These are phyloP conservation scores for Pseudopleuronectes americanus DNA, from an alignment of 2,797 vertebrate genomes.

Conservation along the genomic window DNA sequence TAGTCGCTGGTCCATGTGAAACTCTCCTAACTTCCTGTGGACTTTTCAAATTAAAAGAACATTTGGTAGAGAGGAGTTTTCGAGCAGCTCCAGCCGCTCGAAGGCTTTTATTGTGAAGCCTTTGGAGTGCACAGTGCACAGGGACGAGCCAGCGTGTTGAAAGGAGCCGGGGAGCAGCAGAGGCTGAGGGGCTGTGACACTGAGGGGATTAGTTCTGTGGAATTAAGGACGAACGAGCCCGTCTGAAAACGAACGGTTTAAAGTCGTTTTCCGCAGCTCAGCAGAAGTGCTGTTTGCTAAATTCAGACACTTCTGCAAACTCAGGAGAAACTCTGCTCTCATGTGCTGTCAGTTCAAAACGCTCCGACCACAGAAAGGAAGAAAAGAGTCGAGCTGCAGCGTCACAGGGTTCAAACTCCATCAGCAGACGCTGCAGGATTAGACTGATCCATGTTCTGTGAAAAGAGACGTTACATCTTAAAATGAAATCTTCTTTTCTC, in stretches of 20 bases:
- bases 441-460: no score
- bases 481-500: no score
- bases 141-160: not conserved
- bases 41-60: slow-evolving; percentile 11
- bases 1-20: no score
- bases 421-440: no score
- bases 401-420: no score
- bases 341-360: no score
- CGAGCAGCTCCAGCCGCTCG: not conserved
- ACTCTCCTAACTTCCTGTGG: not conserved
- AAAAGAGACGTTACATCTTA: no score
- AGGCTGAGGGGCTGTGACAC: not conserved
- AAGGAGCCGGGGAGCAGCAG: not conserved
- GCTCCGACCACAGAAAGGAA: no score
- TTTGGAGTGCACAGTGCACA: not conserved
- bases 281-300: not conserved
- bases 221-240: not conserved
- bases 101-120: slow-evolving; percentile 23
- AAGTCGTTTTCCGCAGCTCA: slow-evolving; percentile 3
- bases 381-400: no score
- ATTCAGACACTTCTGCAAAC: slow-evolving; percentile 39
- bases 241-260: not conserved
- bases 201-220: slow-evolving; percentile 44
- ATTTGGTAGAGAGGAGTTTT: not conserved
- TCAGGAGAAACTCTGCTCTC: not conserved